Evolutionary conservation across 37 sponge, comb jelly and placozoan species (phyloP), one percentile per base, ranked within the genome.

Genomic region (Oscarella lobularis): DNA sequence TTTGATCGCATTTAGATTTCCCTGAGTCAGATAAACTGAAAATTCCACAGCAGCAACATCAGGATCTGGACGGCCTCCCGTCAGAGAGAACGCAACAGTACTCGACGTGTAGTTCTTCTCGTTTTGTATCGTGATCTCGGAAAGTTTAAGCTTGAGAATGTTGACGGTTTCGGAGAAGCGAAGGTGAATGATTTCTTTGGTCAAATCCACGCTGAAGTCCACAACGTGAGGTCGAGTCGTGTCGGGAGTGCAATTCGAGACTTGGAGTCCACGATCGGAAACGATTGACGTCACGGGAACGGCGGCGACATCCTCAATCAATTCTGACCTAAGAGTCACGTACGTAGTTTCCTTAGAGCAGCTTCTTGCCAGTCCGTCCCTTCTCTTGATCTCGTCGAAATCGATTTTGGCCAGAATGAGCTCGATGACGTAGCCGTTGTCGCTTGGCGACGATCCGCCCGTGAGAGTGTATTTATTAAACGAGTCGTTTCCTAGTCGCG

Each of bases 161-260:
- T 89, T 84, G 6, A 94, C 82, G 32, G 90, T 82, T 82, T 94
- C 95, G 72, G 85, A 82, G 79, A 94, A 94, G 20, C 66, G 67
- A 2, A 94, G 81, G 39, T 82, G 67, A 2, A 82, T 66, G 30
- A 85, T 68, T 27, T 78, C 83, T 6, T 5, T 33, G 35, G 74
- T 81, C 14, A 91, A 55, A 73, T 87, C 70, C 40, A 94, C 38
- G 36, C 86, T 80, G 66, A 87, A 94, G 1, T 54, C 54, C 4
- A 66, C 77, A 33, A 94, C 73, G 35, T 48, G 9, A 37, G 95
- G 95, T 38, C 78, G 66, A 0, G 90, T 94, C 33, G 81, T 69
- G 55, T 94, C 95, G 31, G 81, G 67, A 38, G 77, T 87, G 80
- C 82, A 89, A 31, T 67, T 76, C 0, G 41, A 55, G 27, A 74